These are phyloP conservation scores for Tipula helvola DNA, from an alignment of 2,888 invertebrate genomes.

Conservation along the genomic window DNA sequence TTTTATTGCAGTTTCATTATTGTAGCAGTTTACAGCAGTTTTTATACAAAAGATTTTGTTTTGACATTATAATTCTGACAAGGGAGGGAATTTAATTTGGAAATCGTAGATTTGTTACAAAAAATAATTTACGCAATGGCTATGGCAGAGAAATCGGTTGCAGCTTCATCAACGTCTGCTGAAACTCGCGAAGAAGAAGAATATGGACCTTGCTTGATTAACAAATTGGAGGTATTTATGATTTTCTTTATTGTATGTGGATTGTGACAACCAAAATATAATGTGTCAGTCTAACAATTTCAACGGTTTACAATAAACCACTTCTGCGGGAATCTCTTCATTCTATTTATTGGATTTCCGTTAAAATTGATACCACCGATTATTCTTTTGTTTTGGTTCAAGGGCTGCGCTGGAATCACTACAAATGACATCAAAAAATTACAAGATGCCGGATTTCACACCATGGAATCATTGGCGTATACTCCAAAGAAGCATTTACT, in stretches of 20 bases:
- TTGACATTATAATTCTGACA: background rate
- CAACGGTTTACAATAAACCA: too few species aligned
- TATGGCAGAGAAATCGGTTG: background rate
- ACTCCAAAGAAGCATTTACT: slow-evolving; percentile 85
- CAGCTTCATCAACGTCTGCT: background rate
- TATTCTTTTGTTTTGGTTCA: slow-evolving; percentile 17
- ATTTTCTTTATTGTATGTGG: background rate
- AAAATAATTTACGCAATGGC: background rate
- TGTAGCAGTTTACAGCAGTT: background rate
- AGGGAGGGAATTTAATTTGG: background rate
- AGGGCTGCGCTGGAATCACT: slow-evolving; percentile 80
- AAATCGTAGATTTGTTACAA: background rate
- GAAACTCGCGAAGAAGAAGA: background rate
- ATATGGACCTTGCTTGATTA: background rate
- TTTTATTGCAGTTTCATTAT: background rate
- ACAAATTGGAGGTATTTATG: background rate
- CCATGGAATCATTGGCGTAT: slow-evolving; percentile 91
- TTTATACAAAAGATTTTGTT: background rate
- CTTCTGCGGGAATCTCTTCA: too few species aligned
- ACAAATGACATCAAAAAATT: slow-evolving; percentile 85
- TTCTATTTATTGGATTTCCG: too few species aligned
- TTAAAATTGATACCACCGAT: too few species aligned
- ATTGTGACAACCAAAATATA: background rate
- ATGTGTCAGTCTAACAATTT: too few species aligned
- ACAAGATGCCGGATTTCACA: slow-evolving; percentile 85